Evolutionary conservation across 2,113 vertebrate species (phyloP).

Genomic region (Chamaea fasciata): DNA sequence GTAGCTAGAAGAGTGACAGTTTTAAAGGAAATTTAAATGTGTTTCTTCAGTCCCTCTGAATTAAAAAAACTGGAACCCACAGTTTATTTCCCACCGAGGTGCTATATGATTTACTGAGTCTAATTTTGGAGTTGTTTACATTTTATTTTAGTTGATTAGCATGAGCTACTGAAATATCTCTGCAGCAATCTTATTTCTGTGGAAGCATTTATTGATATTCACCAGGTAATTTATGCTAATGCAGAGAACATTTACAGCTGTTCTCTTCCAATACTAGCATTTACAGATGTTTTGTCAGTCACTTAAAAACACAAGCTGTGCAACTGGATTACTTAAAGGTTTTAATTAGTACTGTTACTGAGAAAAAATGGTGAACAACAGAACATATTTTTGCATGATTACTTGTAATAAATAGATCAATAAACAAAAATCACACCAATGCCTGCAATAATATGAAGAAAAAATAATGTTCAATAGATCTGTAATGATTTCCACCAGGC

Average conservation of each 20-base stretch:
- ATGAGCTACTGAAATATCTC: background rate
- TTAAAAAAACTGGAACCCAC: background rate
- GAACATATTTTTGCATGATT: background rate
- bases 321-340: background rate
- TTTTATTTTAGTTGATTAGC: background rate
- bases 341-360: background rate
- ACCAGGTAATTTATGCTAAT: background rate
- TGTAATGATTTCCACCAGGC: background rate
- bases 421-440: background rate
- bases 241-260: background rate
- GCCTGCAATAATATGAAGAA: background rate
- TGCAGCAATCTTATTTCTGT: conserved; percentile 12
- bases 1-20: background rate
- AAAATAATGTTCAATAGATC: background rate
- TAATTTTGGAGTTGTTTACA: background rate
- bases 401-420: background rate
- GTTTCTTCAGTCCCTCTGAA: background rate
- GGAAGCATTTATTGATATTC: conserved; percentile 6
- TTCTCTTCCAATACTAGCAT: background rate
- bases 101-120: background rate
- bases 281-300: background rate
- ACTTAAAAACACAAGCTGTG: background rate
- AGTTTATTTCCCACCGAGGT: background rate
- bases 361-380: background rate
- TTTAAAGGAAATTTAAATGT: background rate